Evolutionary conservation across 2,888 invertebrate genomes (phyloP).

Genomic region (Drosophila kuntzei): DNA sequence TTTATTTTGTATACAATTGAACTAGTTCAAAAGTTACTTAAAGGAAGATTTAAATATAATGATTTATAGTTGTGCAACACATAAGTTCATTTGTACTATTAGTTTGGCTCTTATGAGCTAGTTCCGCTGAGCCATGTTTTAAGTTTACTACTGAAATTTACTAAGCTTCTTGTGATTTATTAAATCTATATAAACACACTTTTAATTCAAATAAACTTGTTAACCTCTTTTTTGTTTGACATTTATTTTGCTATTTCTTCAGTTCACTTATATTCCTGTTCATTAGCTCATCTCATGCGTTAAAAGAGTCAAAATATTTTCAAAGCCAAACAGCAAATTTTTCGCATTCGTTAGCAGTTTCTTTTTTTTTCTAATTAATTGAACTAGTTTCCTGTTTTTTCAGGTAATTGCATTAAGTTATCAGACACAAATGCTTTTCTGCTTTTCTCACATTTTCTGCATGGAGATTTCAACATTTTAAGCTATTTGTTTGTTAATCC

Average conservation of each 20-base stretch:
- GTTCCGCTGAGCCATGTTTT: too few relatives aligned
- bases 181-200: too few relatives aligned
- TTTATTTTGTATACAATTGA: too few relatives aligned
- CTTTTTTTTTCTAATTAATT: conserved; percentile 6
- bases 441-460: neutral
- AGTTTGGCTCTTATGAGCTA: too few relatives aligned
- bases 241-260: too few relatives aligned
- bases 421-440: conserved; percentile 3
- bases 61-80: too few relatives aligned
- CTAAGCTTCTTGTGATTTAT: too few relatives aligned
- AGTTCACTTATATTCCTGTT: neutral
- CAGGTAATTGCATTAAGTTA: conserved; percentile 34
- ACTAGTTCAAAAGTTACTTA: too few relatives aligned
- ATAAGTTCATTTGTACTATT: too few relatives aligned
- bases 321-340: neutral
- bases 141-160: too few relatives aligned
- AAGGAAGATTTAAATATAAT: too few relatives aligned
- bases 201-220: neutral
- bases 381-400: conserved; percentile 14
- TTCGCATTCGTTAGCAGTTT: conserved; percentile 1
- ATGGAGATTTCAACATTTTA: conserved; percentile 24
- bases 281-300: neutral
- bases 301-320: neutral
- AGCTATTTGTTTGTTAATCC: conserved; percentile 15
- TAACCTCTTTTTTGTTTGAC: too few relatives aligned